Conservation (phyloP, 2,797 vertebrate species). For the Falco peregrinus region DNA sequence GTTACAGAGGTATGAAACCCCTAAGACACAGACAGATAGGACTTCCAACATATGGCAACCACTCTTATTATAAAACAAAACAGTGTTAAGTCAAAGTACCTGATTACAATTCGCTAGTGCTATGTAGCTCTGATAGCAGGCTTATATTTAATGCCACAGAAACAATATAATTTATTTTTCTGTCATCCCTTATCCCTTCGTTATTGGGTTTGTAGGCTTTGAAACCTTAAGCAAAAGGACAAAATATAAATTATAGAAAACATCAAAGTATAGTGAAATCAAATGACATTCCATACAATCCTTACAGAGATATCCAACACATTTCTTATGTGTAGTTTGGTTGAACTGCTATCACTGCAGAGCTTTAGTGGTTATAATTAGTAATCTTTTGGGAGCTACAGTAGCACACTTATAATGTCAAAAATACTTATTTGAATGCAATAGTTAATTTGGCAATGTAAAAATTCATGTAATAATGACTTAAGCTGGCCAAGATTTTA, state of each 20-base stretch:
- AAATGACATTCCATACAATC: constrained; percentile 75
- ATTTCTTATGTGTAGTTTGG: constrained; percentile 50
- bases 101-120: constrained; percentile 96
- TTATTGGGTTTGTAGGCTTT: constrained; percentile 86
- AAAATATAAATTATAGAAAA: constrained; percentile 87
- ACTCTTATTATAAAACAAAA: constrained; percentile 86
- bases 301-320: constrained; percentile 48
- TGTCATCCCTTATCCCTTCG: constrained; percentile 91
- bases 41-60: constrained; percentile 87
- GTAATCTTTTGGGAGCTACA: constrained; percentile 61
- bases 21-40: constrained; percentile 81
- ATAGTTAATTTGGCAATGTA: constrained; percentile 64
- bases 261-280: constrained; percentile 76
- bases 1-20: constrained; percentile 84
- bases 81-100: constrained; percentile 96
- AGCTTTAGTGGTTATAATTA: constrained; percentile 73
- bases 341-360: constrained; percentile 48
- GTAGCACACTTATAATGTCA: constrained; percentile 21
- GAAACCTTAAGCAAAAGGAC: constrained; percentile 93
- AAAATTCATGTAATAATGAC: constrained; percentile 62
- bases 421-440: constrained; percentile 58
- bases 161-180: constrained; percentile 99
- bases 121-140: constrained; percentile 89
- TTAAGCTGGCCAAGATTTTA: constrained; percentile 24
- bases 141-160: constrained; percentile 95